Percentiles rank a stretch among this genome's conserved stretches.
phyloP scores from a whole-genome alignment of 2,113 vertebrate genomes.

The Euleptes europaea region DNA sequence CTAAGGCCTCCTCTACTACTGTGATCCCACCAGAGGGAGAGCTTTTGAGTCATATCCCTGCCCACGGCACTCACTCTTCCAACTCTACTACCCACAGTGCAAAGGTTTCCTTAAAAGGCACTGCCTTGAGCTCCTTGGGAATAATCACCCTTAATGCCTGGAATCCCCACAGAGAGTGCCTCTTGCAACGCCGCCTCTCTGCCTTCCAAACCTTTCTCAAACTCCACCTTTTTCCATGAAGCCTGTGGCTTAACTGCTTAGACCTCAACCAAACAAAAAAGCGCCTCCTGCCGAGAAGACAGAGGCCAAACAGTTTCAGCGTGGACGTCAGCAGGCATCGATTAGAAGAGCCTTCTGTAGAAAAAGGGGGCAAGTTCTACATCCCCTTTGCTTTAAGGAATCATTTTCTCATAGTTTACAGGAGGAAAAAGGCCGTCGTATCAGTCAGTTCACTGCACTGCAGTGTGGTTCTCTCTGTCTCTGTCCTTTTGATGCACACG shows the following conservation, averaged over 20 bases:
- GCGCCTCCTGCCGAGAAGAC: neutral
- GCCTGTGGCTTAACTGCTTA: neutral
- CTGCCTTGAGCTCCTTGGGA: too few species aligned
- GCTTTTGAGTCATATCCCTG: neutral
- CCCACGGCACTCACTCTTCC: neutral
- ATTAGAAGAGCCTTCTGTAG: neutral
- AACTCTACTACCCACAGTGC: neutral
- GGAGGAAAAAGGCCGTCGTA: neutral
- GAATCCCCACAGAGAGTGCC: neutral
- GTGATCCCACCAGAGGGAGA: too few species aligned
- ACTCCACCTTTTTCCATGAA: neutral
- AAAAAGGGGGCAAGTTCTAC: neutral
- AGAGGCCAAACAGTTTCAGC: neutral
- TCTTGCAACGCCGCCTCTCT: neutral
- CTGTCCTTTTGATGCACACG: neutral
- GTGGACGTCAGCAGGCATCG: too few species aligned
- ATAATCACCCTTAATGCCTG: neutral
- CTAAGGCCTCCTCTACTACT: neutral
- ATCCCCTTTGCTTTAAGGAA: neutral
- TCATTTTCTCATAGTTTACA: neutral
- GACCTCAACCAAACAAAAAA: neutral
- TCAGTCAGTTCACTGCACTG: neutral
- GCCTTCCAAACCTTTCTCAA: neutral
- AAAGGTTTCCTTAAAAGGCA: neutral
- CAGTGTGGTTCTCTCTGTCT: neutral